A percentile compares a stretch with the other conserved stretches of the same genome.
Evolutionary conservation across 2,113 vertebrate species (phyloP).

Genomic region (Chionis minor): DNA sequence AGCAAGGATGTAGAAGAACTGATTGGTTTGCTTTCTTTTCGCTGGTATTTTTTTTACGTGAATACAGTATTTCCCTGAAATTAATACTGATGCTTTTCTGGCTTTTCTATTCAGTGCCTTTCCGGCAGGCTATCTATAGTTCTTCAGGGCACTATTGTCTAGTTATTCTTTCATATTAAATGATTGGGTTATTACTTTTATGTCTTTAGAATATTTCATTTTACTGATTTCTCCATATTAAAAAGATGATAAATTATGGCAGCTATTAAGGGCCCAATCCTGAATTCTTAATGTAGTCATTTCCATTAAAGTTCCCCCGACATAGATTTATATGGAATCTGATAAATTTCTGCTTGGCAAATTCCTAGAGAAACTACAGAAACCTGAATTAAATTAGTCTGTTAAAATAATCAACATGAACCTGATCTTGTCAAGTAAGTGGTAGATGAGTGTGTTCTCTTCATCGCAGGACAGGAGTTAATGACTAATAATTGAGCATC

Average conservation of each 20-base stretch:
- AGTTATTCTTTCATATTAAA: slow-evolving; percentile 60
- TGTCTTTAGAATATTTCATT: slow-evolving; percentile 53
- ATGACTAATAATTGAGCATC: slow-evolving; percentile 44
- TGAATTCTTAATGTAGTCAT: slow-evolving; percentile 54
- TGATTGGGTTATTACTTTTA: slow-evolving; percentile 62
- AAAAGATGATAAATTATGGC: slow-evolving; percentile 50
- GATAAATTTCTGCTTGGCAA: slow-evolving; percentile 52
- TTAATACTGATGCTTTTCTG: neutral
- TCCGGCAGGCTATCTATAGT: neutral
- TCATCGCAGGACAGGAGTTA: neutral
- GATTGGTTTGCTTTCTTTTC: neutral
- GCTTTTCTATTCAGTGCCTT: neutral
- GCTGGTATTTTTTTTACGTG: neutral
- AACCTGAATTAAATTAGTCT: slow-evolving; percentile 58
- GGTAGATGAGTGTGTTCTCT: neutral
- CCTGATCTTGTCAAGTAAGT: neutral
- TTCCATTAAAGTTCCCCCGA: slow-evolving; percentile 45
- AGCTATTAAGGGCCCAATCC: slow-evolving; percentile 62
- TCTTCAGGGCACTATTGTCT: slow-evolving; percentile 23
- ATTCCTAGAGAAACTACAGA: slow-evolving; percentile 50
- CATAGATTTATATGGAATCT: slow-evolving; percentile 62
- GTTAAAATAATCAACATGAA: slow-evolving; percentile 36
- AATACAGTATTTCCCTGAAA: neutral
- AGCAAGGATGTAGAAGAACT: accelerated
- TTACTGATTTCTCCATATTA: slow-evolving; percentile 51